phyloP scores from a whole-genome alignment of 1,140 invertebrate species.

The Akabosia matsudoensis region DNA sequence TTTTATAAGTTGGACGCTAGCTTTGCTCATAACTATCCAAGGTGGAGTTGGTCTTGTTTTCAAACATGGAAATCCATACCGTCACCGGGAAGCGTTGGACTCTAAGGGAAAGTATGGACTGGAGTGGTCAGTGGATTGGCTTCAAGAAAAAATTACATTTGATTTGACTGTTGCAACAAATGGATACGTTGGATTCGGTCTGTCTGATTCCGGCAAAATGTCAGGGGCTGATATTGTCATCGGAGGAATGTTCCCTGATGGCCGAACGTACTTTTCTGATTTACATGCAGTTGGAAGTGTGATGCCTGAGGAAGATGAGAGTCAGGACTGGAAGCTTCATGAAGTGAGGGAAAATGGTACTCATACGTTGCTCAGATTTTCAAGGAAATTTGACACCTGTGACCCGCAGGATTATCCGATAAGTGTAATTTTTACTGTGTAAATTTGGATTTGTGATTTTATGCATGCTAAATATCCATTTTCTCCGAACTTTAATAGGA shows the following conservation, averaged over 20 bases:
- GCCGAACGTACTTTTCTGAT: conserved; percentile 52
- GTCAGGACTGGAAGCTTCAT: conserved; percentile 66
- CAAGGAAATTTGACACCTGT: conserved; percentile 65
- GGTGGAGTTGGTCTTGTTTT: too few relatives aligned
- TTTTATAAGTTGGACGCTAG: too few relatives aligned
- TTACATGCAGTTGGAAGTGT: conserved; percentile 60
- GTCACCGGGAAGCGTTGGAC: not conserved
- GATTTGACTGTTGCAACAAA: not conserved
- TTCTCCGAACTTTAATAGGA: not conserved
- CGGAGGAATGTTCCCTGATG: conserved; percentile 3
- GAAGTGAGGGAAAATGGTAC: conserved; percentile 68
- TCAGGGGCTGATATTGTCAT: conserved; percentile 5
- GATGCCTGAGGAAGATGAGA: conserved; percentile 64
- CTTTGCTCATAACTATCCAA: too few relatives aligned
- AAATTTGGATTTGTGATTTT: not conserved
- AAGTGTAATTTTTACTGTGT: not conserved
- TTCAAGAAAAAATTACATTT: not conserved
- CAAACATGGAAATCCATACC: not conserved
- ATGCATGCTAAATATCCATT: not conserved
- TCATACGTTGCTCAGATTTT: conserved; percentile 66
- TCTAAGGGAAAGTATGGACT: not conserved
- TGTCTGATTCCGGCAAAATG: conserved; percentile 8
- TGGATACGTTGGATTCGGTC: conserved; percentile 16
- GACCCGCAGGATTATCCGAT: not conserved
- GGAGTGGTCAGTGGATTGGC: not conserved